Evolutionary conservation across 1,140 invertebrate species (phyloP), one percentile per base, ranked within the genome.

Genomic region (Drosophila erecta): DNA sequence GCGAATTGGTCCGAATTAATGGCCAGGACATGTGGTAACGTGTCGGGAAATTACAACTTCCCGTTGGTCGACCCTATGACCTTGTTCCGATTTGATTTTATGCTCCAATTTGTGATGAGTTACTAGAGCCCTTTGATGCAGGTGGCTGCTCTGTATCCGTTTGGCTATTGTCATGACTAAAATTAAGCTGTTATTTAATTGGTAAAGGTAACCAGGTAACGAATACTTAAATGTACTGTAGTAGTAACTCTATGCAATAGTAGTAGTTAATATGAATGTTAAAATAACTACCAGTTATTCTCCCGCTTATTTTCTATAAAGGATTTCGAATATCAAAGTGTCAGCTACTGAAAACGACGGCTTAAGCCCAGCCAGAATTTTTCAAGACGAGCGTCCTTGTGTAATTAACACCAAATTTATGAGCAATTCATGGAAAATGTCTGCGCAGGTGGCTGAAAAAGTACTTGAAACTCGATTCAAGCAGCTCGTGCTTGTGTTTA

Each of bases 391-490:
- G 20, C 64, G 55, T 79, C 47, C 57, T 71, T 10, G 56, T 35
- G 53, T 76, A 89, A 89, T 89, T 83, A 87, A 83, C 79, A 83
- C 76, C 35, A 76, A 79, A 83, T 87, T 89, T 89, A 87, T 79
- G 83, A 59, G 71, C 84, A 65, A 73, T 89, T 83, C 66, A 15
- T 49, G 51, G 35, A 41, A 76, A 79, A 72, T 83, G 83, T 76
- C 70, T 79, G 69, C 72, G 69, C 76, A 84, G 73, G 72, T 84
- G 76, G 55, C 70, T 64, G 58, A 30, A 59, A 55, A 59, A 58
- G 62, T 51, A 79, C 75, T 81, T 55, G 49, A 65, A 81, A 74
- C 51, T 60, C 59, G 74, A 64, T 80, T 80, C 80, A 47, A 71
- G 60, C 56, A 27, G 59, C 65, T 47, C 41, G 67, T 78, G 44